These are phyloP conservation scores for Ciona savignyi DNA, from an alignment of 23 tunicate species.

Conservation along the genomic window DNA sequence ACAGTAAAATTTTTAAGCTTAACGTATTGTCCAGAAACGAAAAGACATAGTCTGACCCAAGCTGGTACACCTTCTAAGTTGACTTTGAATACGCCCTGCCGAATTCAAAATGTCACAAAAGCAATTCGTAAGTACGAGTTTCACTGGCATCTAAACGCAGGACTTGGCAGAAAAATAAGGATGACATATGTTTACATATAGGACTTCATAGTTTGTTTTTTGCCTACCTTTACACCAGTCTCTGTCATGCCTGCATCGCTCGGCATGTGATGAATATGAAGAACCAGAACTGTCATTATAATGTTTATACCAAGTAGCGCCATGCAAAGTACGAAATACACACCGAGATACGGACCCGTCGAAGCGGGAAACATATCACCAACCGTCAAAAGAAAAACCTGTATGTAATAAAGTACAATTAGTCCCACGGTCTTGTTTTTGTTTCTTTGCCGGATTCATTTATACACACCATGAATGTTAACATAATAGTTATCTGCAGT, in stretches of 20 bases:
- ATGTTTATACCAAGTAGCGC: conserved; percentile 66
- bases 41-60: conserved; percentile 42
- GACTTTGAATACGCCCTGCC: conserved; percentile 19
- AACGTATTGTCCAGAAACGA: conserved; percentile 21
- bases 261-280: conserved; percentile 74
- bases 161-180: neutral
- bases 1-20: conserved; percentile 16
- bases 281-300: conserved; percentile 69
- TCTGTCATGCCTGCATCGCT: conserved; percentile 18
- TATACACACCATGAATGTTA: conserved; percentile 92
- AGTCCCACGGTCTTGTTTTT: too few species aligned
- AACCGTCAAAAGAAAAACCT: conserved; percentile 72
- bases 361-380: conserved; percentile 96
- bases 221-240: neutral
- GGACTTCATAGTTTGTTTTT: too few species aligned
- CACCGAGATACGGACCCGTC: conserved; percentile 77
- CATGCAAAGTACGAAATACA: conserved; percentile 81
- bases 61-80: conserved; percentile 26
- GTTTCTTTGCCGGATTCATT: too few species aligned
- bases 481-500: conserved; percentile 72
- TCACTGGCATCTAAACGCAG: neutral
- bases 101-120: neutral
- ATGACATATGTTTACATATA: too few species aligned
- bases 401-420: too few species aligned
- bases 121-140: neutral